Conservation (phyloP, 2,888 invertebrate species). For the Netelia virgata region DNA sequence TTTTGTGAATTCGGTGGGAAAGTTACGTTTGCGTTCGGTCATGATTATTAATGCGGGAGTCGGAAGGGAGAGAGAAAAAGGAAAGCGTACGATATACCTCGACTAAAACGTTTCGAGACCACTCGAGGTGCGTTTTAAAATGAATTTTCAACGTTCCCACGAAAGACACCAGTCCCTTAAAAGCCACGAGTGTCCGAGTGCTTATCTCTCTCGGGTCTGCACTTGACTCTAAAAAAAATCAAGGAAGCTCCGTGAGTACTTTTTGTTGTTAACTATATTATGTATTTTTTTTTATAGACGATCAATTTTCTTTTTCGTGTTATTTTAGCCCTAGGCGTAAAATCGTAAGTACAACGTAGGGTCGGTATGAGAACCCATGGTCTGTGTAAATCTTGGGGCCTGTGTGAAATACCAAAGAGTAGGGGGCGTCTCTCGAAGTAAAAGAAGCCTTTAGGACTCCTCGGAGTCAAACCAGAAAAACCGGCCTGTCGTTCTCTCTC, state of each 20-base stretch:
- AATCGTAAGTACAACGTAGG: slow-evolving; percentile 46
- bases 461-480: slow-evolving; percentile 83
- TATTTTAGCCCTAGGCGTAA: slow-evolving; percentile 22
- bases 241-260: no score
- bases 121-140: slow-evolving; percentile 21
- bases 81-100: background rate
- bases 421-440: slow-evolving; percentile 46
- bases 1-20: slow-evolving; percentile 22
- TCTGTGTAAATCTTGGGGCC: slow-evolving; percentile 70
- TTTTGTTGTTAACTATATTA: no score
- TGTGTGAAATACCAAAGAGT: slow-evolving; percentile 69
- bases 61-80: background rate
- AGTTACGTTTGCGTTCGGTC: slow-evolving; percentile 33
- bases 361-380: slow-evolving; percentile 72
- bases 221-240: no score
- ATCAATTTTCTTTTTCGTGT: background rate
- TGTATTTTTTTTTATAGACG: no score
- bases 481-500: slow-evolving; percentile 77
- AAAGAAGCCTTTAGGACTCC: slow-evolving; percentile 72
- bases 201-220: background rate
- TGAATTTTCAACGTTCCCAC: slow-evolving; percentile 41
- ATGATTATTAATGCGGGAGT: slow-evolving; percentile 46
- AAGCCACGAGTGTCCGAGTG: background rate
- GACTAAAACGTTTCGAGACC: slow-evolving; percentile 4
- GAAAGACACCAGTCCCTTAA: background rate